phyloP scores from a whole-genome alignment of 2,113 vertebrate genomes.

The Onychostruthus taczanowskii region DNA sequence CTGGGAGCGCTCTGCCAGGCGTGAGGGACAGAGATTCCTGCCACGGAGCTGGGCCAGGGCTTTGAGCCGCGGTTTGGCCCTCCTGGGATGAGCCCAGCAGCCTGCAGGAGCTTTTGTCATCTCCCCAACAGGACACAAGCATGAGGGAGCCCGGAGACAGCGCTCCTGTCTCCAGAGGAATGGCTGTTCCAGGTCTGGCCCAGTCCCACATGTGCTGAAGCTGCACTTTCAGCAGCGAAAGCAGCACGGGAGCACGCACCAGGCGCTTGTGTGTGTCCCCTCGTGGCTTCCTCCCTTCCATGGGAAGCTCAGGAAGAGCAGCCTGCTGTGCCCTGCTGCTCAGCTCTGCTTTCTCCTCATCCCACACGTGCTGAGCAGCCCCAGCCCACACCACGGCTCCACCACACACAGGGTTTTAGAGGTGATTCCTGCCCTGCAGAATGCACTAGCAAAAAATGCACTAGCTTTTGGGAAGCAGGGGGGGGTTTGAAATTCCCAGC shows the following conservation, averaged over 20 bases:
- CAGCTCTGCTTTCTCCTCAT: not conserved
- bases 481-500: not conserved
- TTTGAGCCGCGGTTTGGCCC: not conserved
- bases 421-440: not conserved
- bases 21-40: not conserved
- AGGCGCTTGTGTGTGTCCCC: rapidly evolving
- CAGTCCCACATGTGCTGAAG: rapidly evolving
- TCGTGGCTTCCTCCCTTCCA: not conserved
- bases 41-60: rapidly evolving
- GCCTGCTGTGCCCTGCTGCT: not conserved
- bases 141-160: not conserved
- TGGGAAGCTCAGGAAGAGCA: not conserved
- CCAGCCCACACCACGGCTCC: rapidly evolving
- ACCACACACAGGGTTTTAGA: rapidly evolving
- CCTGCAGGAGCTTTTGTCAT: not conserved
- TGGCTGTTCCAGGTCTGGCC: rapidly evolving
- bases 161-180: not conserved
- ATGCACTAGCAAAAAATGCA: rapidly evolving
- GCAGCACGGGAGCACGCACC: rapidly evolving
- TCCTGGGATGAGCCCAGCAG: not conserved
- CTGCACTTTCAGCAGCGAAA: not conserved
- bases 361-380: not conserved
- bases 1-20: rapidly evolving
- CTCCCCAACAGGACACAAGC: not conserved
- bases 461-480: not conserved